Evolutionary conservation across 2,797 vertebrate genomes (phyloP), one percentile per base, ranked within the genome.

Genomic region (Sebastes ruberrimus): DNA sequence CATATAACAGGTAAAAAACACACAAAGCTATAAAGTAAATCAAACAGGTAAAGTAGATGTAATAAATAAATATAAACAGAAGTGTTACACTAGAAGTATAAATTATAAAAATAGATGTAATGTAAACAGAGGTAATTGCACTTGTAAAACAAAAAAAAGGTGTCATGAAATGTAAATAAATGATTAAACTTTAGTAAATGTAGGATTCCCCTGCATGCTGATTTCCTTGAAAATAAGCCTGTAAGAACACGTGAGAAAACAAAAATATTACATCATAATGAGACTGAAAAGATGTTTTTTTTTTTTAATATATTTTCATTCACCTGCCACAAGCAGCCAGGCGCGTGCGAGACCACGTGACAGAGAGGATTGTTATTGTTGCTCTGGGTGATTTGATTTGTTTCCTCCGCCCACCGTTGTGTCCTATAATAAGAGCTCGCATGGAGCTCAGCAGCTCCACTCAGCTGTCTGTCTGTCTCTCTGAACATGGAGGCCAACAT

Each of bases 401-500:
- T 62, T 70, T 2, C 9, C 81, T 42, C 84, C 90, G 77, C 90
- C 90, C 88, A 74, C 77, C 57, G 25, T 71, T 55, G 73, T 49
- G 76, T 8, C 8, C 25, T 83, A 77, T 88, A 88, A 84, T 30
- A 71, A 16, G 28, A 2, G 28, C 27, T 55, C 86, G 60, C 64
- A 80, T 78, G 76, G 74, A 75, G 73, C 78, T 4, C 22, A 62
- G 42, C 20, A 22, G 42, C 70, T 3, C 20, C 7, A 8, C 80
- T 32, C 85, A 33, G 84, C 66, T 80, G 63, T 53, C 64, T 80
- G 63, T 56, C 38, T 38, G 35, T 38, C 11, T 52, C 35, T 6
- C 20, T 85, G 61, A 94, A 67, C 66, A 88, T 96, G 95, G 96
- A 97, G 64, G 95, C 95, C 0, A 98, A 97, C 16, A 92, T 97